A percentile compares a stretch with the other conserved stretches of the same genome.
Conservation (phyloP, 2,797 vertebrate species). For the Xyrichtys novacula region DNA sequence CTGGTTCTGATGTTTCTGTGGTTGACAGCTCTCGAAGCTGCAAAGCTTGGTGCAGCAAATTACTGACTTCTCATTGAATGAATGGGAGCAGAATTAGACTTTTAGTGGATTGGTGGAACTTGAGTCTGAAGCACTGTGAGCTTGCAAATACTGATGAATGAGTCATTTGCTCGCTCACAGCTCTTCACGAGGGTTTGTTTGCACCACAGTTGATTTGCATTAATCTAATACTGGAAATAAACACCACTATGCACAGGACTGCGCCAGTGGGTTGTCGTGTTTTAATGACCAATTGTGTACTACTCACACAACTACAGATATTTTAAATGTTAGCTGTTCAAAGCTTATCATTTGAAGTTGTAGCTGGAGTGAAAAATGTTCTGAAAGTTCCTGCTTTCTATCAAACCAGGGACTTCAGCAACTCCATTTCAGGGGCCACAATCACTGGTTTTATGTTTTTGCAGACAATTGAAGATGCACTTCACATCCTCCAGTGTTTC, state of each 20-base stretch:
- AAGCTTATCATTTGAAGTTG: background rate
- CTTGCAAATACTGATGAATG: conserved; percentile 35
- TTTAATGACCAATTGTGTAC: conserved; percentile 16
- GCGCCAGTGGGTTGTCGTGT: background rate
- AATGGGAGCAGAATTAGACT: conserved; percentile 29
- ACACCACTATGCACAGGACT: background rate
- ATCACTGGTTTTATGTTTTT: background rate
- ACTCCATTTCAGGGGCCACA: background rate
- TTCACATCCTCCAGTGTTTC: background rate
- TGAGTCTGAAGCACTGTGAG: conserved; percentile 20
- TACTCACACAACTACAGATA: background rate
- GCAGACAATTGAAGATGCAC: background rate
- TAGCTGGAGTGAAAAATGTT: background rate
- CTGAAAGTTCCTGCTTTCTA: background rate
- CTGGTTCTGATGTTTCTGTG: background rate
- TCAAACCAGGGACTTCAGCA: background rate
- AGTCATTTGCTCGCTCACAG: conserved; percentile 19
- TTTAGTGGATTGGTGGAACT: conserved; percentile 19
- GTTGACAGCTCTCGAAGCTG: background rate
- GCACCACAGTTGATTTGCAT: conserved; percentile 26
- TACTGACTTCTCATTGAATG: conserved; percentile 1
- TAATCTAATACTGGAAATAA: conserved; percentile 16
- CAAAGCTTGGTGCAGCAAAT: conserved; percentile 12
- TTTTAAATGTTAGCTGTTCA: background rate
- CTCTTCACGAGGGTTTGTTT: conserved; percentile 29